Evolutionary conservation across 2,888 invertebrate species (phyloP), one percentile per base, ranked within the genome.

Genomic region (Belgica antarctica): DNA sequence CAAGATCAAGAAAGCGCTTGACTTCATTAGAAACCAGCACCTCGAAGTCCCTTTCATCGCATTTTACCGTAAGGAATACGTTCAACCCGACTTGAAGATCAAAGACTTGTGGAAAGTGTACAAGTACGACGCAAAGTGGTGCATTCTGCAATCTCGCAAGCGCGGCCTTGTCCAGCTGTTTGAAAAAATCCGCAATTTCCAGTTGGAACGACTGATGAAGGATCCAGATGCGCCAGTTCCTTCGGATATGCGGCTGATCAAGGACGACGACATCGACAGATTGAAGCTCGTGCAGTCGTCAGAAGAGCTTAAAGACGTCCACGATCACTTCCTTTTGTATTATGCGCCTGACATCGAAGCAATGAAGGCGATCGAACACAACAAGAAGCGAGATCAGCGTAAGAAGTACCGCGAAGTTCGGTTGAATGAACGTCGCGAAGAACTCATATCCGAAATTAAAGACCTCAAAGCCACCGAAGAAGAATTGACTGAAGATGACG

Each of bases 31-130:
- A 46, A 96, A 96, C 78, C 94, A 96, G 76, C 89, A 92, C 62
- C 83, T 96, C 73, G 98, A 99, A 82, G 96, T 98, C 47, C 98
- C 99, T 0, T 99, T 99, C 79, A 99, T 99, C 75, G 95, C 96
- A 0, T 97, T 96, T 80, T 99, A 99, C 78, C 86, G 98, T 25
- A 99, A 99, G 79, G 99, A 99, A 79, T 96, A 96, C 75, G 94
- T 98, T 0, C 90, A 93, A 75, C 95, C 96, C 0, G 96, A 97
- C 76, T 81, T 99, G 22, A 92, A 89, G 74, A 94, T 96, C 68
- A 94, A 94, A 75, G 98, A 99, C 77, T 81, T 99, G 28, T 99
- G 99, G 99, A 94, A 92, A 77, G 91, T 99, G n/a, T 98, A 95
- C 81, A 90, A 92, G 76, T 94, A 85, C 78, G 97, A 98, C 78